Evolutionary conservation across 2,888 invertebrate genomes (phyloP), one percentile per base, ranked within the genome.

Genomic region (Panzeria rudis): DNA sequence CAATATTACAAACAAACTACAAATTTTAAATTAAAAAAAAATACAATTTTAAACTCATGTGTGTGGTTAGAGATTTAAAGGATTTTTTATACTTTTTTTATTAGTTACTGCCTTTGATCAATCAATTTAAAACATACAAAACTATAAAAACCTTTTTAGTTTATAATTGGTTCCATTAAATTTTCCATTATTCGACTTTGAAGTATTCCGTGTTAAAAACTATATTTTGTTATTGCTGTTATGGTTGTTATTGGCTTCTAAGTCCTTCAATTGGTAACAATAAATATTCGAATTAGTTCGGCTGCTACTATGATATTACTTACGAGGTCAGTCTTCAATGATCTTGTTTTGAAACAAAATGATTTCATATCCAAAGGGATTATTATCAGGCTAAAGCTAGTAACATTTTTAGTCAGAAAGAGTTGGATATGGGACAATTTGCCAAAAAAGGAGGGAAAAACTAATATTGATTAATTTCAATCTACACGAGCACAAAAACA

Each of bases 131-230:
- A 68, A 0, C 23, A 56, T 41, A 59, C 29, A 25, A 69, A 13
- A 62, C 13, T 47, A 64, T 54, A 66, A 52, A 72, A 68, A 69
- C 56, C 35, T 84, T 80, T 84, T 79, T 17, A 71, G 54, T 73
- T 64, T 72, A 20, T 77, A 77, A 81, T 84, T 84, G 81, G 25
- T 81, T 77, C 68, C 32, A 80, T 75, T 68, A 32, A 68, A 35
- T 75, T 75, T 61, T 73, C 52, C 47, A 66, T 68, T 41, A 47
- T 68, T 77, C 20, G 59, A 44, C 59, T 76, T 77, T 80, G 72
- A 76, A 52, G 69, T 76, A 13, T 69, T 29, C 64, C 72, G 72
- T 20, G 3, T 29, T 66, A 50, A 35, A 29, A 38, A 35, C 3
- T 32, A 25, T 64, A 47, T 32, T 41, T 29, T 52, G 3, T 29